These are phyloP conservation scores for Molorchus minor DNA, from an alignment of 2,888 invertebrate genomes.

Conservation along the genomic window DNA sequence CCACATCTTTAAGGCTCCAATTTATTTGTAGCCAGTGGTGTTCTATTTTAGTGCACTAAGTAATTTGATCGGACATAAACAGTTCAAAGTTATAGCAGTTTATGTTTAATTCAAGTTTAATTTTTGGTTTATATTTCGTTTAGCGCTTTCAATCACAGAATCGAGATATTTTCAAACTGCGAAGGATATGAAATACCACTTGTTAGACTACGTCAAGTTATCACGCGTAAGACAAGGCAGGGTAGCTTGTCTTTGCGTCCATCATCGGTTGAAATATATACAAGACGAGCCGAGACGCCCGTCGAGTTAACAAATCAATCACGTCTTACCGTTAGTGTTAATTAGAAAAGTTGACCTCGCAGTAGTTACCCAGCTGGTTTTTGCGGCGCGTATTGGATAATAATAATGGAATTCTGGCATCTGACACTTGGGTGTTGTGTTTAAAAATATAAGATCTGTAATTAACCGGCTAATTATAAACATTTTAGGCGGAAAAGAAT, in stretches of 20 bases:
- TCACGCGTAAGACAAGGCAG: slow-evolving; percentile 19
- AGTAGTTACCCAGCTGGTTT: slow-evolving; percentile 30
- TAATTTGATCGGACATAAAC: no score
- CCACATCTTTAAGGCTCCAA: no score
- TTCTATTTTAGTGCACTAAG: no score
- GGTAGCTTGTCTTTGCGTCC: slow-evolving; percentile 18
- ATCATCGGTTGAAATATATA: slow-evolving; percentile 22
- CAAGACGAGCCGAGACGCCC: slow-evolving; percentile 35
- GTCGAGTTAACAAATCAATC: slow-evolving; percentile 59
- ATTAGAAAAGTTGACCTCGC: slow-evolving; percentile 60
- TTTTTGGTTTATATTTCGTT: no score
- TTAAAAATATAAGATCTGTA: slow-evolving; percentile 21
- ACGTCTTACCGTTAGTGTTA: slow-evolving; percentile 59
- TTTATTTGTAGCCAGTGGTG: no score
- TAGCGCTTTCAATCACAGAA: no score
- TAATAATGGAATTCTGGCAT: slow-evolving; percentile 15
- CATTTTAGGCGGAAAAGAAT: neutral
- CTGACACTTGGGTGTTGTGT: slow-evolving; percentile 21
- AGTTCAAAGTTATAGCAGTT: no score
- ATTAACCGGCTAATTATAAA: slow-evolving; percentile 21
- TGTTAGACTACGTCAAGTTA: slow-evolving; percentile 9
- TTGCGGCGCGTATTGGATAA: neutral
- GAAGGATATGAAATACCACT: no score
- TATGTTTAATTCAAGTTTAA: no score
- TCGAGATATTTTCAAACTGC: no score